These are phyloP conservation scores for Pocota personata DNA, from an alignment of 2,888 invertebrate genomes.

Conservation along the genomic window DNA sequence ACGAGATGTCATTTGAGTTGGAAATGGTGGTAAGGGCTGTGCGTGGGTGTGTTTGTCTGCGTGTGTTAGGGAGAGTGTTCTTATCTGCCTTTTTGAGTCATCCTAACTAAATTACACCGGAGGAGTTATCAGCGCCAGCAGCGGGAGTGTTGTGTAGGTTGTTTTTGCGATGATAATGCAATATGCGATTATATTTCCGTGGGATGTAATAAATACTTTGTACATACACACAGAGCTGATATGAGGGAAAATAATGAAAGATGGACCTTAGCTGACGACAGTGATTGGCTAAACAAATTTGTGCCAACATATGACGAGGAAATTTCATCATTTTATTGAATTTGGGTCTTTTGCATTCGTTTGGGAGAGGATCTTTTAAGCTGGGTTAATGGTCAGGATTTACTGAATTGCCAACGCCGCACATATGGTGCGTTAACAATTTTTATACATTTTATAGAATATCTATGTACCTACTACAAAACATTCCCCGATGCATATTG, in stretches of 20 bases:
- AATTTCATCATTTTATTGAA: slow-evolving; percentile 32
- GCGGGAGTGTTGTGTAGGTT: slow-evolving; percentile 27
- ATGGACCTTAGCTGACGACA: neutral
- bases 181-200: slow-evolving; percentile 63
- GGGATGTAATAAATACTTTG: slow-evolving; percentile 23
- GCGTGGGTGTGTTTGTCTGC: slow-evolving; percentile 21
- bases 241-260: neutral
- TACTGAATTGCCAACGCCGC: neutral
- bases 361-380: slow-evolving; percentile 9
- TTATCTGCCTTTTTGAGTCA: slow-evolving; percentile 61
- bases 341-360: slow-evolving; percentile 13
- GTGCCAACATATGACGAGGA: slow-evolving; percentile 10
- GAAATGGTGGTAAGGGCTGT: slow-evolving; percentile 15
- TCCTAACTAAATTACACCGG: slow-evolving; percentile 52
- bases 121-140: slow-evolving; percentile 28
- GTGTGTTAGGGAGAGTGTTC: slow-evolving; percentile 14
- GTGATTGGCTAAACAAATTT: slow-evolving; percentile 30
- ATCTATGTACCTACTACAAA: no score
- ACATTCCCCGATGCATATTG: no score
- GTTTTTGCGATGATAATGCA: slow-evolving; percentile 58
- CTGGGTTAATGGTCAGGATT: neutral
- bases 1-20: slow-evolving; percentile 40
- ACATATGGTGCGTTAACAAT: neutral
- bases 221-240: neutral
- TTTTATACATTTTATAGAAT: no score